A percentile compares a stretch with the other conserved stretches of the same genome.
These are phyloP conservation scores for Wiebesia pumilae DNA, from an alignment of 1,140 invertebrate genomes.

Conservation along the genomic window DNA sequence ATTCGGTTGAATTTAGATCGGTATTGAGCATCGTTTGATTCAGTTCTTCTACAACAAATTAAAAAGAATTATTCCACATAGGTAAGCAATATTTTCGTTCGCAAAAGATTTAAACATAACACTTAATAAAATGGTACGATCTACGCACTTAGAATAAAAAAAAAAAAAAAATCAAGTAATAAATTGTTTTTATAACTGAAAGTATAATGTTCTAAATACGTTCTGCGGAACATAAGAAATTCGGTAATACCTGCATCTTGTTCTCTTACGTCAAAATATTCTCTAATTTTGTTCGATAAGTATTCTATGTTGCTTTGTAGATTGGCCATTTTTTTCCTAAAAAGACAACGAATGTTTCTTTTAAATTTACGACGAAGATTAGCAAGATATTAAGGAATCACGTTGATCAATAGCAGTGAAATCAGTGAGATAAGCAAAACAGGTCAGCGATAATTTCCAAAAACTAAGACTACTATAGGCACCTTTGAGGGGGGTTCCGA, in stretches of 20 bases:
- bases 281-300: conserved; percentile 73
- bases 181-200: too few species aligned
- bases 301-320: conserved; percentile 75
- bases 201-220: too few species aligned
- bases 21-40: background rate
- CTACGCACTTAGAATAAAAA: too few species aligned
- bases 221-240: background rate
- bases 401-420: background rate
- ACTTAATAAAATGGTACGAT: too few species aligned
- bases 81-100: background rate
- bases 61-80: background rate
- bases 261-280: conserved; percentile 60
- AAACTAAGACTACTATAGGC: conserved; percentile 57
- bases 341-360: conserved; percentile 55
- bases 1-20: background rate
- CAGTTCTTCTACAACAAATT: conserved; percentile 19
- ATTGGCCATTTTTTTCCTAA: conserved; percentile 76
- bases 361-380: background rate
- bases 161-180: too few species aligned
- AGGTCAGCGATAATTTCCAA: too few species aligned
- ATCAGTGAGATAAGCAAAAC: background rate
- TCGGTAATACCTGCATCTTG: conserved; percentile 11
- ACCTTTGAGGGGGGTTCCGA: conserved; percentile 65
- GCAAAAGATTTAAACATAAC: too few species aligned
- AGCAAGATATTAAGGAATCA: background rate